Evolutionary conservation across 2,888 invertebrate species (phyloP).

Genomic region (Osmoderma eremita): DNA sequence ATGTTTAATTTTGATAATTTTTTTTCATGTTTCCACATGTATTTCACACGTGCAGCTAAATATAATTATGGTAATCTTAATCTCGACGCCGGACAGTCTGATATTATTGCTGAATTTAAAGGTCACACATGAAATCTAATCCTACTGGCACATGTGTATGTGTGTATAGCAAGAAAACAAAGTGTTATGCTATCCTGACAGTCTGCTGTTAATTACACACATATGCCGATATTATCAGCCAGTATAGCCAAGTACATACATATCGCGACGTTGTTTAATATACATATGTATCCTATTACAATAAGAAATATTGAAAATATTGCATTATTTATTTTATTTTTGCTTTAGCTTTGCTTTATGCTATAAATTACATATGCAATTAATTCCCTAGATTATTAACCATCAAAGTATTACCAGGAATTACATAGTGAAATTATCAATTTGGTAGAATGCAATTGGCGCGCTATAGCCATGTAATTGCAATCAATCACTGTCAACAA

Average conservation of each 20-base stretch:
- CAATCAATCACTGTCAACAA: constrained; percentile 5
- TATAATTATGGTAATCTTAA: neutral
- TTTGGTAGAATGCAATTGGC: neutral
- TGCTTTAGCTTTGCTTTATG: no score
- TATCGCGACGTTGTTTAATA: neutral
- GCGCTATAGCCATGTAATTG: no score
- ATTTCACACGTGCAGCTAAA: neutral
- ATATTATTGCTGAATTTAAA: constrained; percentile 11
- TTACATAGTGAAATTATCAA: no score
- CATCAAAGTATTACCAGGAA: no score
- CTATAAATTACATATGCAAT: no score
- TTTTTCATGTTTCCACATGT: no score
- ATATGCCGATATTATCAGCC: constrained; percentile 1
- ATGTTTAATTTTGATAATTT: no score
- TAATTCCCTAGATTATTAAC: no score
- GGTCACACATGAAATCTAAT: constrained; percentile 4
- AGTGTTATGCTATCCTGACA: neutral
- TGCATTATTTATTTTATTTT: no score
- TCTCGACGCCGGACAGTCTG: constrained; percentile 10
- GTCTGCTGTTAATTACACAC: constrained; percentile 12
- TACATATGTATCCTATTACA: no score
- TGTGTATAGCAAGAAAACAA: neutral
- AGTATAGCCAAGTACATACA: no score
- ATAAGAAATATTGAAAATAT: no score
- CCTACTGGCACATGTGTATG: neutral